Evolutionary conservation across 1,140 invertebrate species (phyloP).

Genomic region (Heliothis subflexa): DNA sequence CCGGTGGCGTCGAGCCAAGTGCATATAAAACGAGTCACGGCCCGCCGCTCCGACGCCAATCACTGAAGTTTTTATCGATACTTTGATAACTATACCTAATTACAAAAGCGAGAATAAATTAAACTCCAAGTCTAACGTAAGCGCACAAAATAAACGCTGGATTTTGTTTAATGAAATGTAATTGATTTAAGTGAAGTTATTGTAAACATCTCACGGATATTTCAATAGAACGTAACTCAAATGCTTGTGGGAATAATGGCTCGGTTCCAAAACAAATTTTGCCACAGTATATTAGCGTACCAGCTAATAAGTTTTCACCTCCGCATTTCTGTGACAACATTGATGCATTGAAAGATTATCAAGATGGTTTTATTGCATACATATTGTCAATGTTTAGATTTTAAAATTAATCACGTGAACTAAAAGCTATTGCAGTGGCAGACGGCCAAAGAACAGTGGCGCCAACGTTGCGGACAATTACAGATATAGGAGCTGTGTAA

Average conservation of each 20-base stretch:
- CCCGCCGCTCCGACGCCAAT: slow-evolving; percentile 52
- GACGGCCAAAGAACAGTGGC: slow-evolving; percentile 72
- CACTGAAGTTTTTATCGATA: slow-evolving; percentile 57
- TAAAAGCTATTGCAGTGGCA: slow-evolving; percentile 68
- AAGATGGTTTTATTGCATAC: slow-evolving; percentile 58
- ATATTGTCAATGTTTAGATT: slow-evolving; percentile 58
- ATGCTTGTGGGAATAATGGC: slow-evolving; percentile 54
- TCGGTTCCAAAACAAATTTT: slow-evolving; percentile 54
- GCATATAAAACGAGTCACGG: slow-evolving; percentile 62
- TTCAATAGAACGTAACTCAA: slow-evolving; percentile 55
- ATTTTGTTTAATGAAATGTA: slow-evolving; percentile 45
- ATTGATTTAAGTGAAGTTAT: slow-evolving; percentile 56
- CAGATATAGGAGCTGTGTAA: slow-evolving; percentile 68
- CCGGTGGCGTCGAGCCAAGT: slow-evolving; percentile 72
- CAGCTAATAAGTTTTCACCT: slow-evolving; percentile 46
- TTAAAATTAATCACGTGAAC: slow-evolving; percentile 62
- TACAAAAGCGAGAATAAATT: slow-evolving; percentile 48
- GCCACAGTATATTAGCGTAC: slow-evolving; percentile 24
- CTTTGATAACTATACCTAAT: slow-evolving; percentile 45
- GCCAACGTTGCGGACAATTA: slow-evolving; percentile 73
- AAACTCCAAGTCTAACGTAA: slow-evolving; percentile 10
- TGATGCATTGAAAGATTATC: slow-evolving; percentile 54
- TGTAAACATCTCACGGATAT: slow-evolving; percentile 59
- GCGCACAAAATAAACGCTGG: background rate
- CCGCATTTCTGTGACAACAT: slow-evolving; percentile 48